A percentile compares a stretch with the other conserved stretches of the same genome.
Conservation (phyloP, 2,888 invertebrate genomes). For the Scaptomyza parva region DNA sequence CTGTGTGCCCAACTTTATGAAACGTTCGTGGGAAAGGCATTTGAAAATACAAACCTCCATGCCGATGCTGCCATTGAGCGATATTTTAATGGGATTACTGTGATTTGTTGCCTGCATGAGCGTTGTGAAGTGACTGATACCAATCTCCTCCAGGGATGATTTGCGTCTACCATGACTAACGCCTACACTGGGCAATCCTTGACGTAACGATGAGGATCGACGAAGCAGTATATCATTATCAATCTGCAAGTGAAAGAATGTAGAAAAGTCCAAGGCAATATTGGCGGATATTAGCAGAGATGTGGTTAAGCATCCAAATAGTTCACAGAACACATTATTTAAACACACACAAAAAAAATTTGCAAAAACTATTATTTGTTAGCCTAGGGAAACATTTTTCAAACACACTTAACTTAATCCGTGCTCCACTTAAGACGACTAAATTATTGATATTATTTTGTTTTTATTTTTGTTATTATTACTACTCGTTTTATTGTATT, state of each 20-base stretch:
- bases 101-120: conserved; percentile 88
- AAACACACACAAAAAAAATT: conserved; percentile 66
- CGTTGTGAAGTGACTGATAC: conserved; percentile 92
- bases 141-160: conserved; percentile 94
- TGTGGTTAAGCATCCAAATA: background rate
- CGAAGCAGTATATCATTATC: conserved; percentile 93
- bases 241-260: conserved; percentile 77
- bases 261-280: conserved; percentile 34
- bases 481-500: background rate
- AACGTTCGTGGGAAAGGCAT: background rate
- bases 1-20: conserved; percentile 36
- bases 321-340: conserved; percentile 30
- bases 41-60: conserved; percentile 87
- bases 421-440: conserved; percentile 34
- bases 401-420: conserved; percentile 44
- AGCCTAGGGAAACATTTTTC: conserved; percentile 39
- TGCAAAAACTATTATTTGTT: conserved; percentile 39
- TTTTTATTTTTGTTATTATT: conserved; percentile 4
- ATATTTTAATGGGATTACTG: conserved; percentile 92
- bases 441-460: background rate
- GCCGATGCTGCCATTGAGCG: conserved; percentile 94
- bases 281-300: conserved; percentile 39
- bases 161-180: conserved; percentile 87
- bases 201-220: conserved; percentile 93
- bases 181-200: conserved; percentile 90